Evolutionary conservation across 2,888 invertebrate species (phyloP).

Genomic region (Hemaris fuciformis): DNA sequence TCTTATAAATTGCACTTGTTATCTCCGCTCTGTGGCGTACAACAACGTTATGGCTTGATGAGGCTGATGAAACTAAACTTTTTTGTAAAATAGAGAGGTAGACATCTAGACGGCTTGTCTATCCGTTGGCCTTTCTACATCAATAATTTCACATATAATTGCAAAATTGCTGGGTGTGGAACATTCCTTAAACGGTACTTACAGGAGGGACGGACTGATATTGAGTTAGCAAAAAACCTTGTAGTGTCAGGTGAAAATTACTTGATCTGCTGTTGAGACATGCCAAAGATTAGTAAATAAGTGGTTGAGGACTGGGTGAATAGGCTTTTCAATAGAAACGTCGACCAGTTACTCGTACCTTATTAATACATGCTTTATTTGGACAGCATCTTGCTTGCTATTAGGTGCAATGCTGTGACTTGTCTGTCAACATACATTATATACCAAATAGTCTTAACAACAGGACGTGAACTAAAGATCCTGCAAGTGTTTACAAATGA

Average conservation of each 20-base stretch:
- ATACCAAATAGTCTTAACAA: no score
- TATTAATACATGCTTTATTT: no score
- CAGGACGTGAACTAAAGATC: no score
- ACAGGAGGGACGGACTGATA: background rate
- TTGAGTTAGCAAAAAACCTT: background rate
- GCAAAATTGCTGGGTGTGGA: background rate
- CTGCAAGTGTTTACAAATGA: no score
- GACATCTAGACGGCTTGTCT: conserved; percentile 2
- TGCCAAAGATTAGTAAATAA: background rate
- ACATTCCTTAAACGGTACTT: background rate
- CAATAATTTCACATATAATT: background rate
- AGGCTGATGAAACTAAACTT: conserved; percentile 2
- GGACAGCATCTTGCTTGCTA: no score
- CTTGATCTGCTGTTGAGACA: background rate
- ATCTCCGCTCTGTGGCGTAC: conserved; percentile 15
- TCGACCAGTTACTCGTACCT: no score
- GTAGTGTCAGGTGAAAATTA: background rate
- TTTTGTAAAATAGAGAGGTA: conserved; percentile 6
- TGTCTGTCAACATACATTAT: no score
- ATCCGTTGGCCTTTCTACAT: background rate
- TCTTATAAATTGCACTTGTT: conserved; percentile 39
- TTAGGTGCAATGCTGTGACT: no score
- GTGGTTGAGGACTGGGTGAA: no score
- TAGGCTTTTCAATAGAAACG: no score
- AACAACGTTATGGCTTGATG: conserved; percentile 2